Evolutionary conservation across 1,140 invertebrate species (phyloP).

Genomic region (Aethina tumida): DNA sequence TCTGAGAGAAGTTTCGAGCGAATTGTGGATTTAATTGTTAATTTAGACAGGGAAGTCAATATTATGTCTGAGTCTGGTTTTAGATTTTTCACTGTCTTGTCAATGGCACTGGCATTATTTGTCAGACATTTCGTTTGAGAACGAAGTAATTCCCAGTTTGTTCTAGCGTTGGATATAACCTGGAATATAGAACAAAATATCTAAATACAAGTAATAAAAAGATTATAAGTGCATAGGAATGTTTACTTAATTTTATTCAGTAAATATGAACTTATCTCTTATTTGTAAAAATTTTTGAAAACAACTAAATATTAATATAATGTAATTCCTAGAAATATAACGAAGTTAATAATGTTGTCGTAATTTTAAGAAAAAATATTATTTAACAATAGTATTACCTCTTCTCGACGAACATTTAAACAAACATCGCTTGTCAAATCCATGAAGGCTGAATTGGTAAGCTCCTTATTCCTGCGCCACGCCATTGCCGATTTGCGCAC

Average conservation of each 20-base stretch:
- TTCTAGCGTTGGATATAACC: constrained; percentile 72
- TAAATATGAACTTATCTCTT: no score
- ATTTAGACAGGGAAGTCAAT: constrained; percentile 26
- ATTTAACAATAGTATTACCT: no score
- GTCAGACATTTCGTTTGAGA: constrained; percentile 49
- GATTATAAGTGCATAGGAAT: no score
- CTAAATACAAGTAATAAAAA: no score
- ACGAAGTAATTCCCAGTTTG: constrained; percentile 68
- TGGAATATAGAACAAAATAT: no score
- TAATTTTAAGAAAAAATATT: no score
- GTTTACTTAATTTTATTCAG: no score
- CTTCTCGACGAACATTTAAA: constrained; percentile 55
- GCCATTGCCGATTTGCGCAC: constrained; percentile 57
- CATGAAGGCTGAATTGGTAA: constrained; percentile 53
- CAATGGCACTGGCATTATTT: constrained; percentile 17
- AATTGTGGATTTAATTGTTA: constrained; percentile 11
- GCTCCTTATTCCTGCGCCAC: constrained; percentile 65
- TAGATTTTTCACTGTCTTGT: constrained; percentile 25
- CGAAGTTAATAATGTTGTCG: no score
- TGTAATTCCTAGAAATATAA: no score
- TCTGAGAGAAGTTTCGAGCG: constrained; percentile 11
- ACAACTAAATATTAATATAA: no score
- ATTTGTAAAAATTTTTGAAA: no score
- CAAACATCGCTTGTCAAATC: constrained; percentile 56
- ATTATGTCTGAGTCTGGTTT: constrained; percentile 31